phyloP scores from a whole-genome alignment of 92 coral and sea anemone species.

The Porites divaricata region DNA sequence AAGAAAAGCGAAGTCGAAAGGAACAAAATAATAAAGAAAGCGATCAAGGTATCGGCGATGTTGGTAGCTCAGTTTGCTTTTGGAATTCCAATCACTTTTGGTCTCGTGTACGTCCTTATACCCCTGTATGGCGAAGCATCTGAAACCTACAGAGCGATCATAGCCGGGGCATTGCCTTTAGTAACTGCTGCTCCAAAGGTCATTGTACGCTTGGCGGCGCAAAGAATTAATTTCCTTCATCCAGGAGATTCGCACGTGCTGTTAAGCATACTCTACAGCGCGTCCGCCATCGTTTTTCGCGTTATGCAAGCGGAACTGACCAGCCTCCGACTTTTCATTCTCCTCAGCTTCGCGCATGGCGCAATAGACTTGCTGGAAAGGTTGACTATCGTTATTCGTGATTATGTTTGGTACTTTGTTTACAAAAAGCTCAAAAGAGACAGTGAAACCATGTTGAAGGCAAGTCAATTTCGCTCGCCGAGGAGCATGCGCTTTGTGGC shows the following conservation, averaged over 20 bases:
- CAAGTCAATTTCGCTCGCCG: constrained; percentile 49
- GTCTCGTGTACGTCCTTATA: not conserved
- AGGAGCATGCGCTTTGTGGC: constrained; percentile 78
- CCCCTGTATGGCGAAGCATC: constrained; percentile 1
- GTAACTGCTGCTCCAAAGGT: constrained; percentile 54
- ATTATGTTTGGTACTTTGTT: constrained; percentile 65
- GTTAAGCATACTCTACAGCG: constrained; percentile 34
- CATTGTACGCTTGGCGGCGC: constrained; percentile 50
- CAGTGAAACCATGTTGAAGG: constrained; percentile 3
- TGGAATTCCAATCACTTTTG: constrained; percentile 31
- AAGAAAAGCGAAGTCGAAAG: not conserved
- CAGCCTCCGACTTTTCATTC: constrained; percentile 44
- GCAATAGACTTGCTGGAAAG: constrained; percentile 55
- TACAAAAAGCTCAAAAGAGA: constrained; percentile 29
- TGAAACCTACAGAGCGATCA: not conserved
- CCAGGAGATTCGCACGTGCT: constrained; percentile 56
- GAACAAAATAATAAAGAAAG: not conserved
- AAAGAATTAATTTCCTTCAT: constrained; percentile 47
- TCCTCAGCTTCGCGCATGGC: constrained; percentile 63
- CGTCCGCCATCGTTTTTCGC: constrained; percentile 56
- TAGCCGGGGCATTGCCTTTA: constrained; percentile 33
- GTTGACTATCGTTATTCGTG: constrained; percentile 59
- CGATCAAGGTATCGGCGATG: constrained; percentile 14
- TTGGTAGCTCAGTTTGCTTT: constrained; percentile 39
- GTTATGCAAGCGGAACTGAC: constrained; percentile 74